Evolutionary conservation across 2,888 invertebrate genomes (phyloP), one percentile per base, ranked within the genome.

Genomic region (Chrysolina haemoptera): DNA sequence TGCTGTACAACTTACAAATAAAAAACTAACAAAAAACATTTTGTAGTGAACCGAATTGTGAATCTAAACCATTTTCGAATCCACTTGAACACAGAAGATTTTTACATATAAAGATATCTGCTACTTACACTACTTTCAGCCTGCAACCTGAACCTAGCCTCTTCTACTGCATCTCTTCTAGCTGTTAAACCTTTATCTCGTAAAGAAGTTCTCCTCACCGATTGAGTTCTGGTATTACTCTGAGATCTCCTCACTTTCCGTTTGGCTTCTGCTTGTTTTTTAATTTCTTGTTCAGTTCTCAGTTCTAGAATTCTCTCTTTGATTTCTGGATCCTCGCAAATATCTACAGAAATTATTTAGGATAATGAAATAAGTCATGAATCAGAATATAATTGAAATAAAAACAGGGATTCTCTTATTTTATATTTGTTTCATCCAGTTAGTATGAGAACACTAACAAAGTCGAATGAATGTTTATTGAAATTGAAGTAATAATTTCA

Each of bases 241-340:
- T 94, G 94, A 16, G 94, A 93, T 80, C 94, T 89, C 70, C 93
- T 90, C 11, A 94, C 92, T 81, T 93, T 90, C 80, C 92, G 89
- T 76, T 90, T 90, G 6, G 91, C 91, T 79, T 92, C 92, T n/a
- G 86, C 86, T 79, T 92, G 90, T 79, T 91, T 88, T 82, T 92
- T 91, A 76, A 92, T 93, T 87, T 97, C 97, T 85, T 98, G 96
- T 84, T 98, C 98, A 11, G 94, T 95, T 84, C 94, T 94, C 72
- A 98, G 89, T 83, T 97, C 95, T 77, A 95, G 89, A 80, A 98
- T 96, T 78, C 97, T 92, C 82, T 95, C 96, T 78, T 97, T 94
- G 84, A 98, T 92, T 88, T 98, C 98, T 0, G 95, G 94, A 89
- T 98, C 98, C 88, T 98, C 98, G 87, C 98, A 98, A 82, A 98